Percentiles rank a stretch among this genome's conserved stretches.
Evolutionary conservation across 2,113 vertebrate species (phyloP).

Genomic region (Brachionichthys hirsutus): DNA sequence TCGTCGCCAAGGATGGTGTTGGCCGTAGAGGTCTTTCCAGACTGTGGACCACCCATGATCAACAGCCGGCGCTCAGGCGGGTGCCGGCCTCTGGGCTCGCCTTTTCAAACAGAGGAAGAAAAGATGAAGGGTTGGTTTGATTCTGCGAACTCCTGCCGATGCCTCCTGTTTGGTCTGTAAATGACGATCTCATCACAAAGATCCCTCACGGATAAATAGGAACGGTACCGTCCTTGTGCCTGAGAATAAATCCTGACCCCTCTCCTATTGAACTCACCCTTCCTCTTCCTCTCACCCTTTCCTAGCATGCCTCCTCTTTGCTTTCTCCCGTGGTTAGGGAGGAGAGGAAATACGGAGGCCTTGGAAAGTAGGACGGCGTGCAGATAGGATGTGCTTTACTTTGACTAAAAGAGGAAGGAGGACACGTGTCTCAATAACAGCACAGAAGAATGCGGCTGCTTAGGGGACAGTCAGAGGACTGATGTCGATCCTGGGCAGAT

Average conservation of each 20-base stretch:
- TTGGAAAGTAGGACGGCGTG: slow-evolving; percentile 13
- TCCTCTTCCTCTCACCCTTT: slow-evolving; percentile 2
- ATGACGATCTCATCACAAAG: background rate
- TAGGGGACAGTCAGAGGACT: background rate
- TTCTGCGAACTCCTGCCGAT: background rate
- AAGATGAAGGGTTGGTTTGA: background rate
- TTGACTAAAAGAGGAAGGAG: background rate
- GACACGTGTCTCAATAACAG: background rate
- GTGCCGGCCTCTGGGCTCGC: slow-evolving; percentile 60
- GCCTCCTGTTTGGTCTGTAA: background rate
- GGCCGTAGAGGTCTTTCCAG: slow-evolving; percentile 69
- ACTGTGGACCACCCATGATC: slow-evolving; percentile 64
- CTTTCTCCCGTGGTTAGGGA: slow-evolving; percentile 24
- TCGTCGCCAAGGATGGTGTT: slow-evolving; percentile 73
- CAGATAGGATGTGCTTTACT: slow-evolving; percentile 13
- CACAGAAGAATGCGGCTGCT: background rate
- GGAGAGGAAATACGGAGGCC: slow-evolving; percentile 13
- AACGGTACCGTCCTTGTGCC: no score
- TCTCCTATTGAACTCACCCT: background rate
- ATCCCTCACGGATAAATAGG: no score
- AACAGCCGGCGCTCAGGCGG: slow-evolving; percentile 71
- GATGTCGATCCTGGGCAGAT: background rate
- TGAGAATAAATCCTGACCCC: background rate
- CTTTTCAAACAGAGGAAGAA: slow-evolving; percentile 38
- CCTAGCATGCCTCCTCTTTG: slow-evolving; percentile 16